Percentiles rank a stretch among this genome's conserved stretches.
Evolutionary conservation across 2,888 invertebrate genomes (phyloP).

Genomic region (Chrysodeixis includens): DNA sequence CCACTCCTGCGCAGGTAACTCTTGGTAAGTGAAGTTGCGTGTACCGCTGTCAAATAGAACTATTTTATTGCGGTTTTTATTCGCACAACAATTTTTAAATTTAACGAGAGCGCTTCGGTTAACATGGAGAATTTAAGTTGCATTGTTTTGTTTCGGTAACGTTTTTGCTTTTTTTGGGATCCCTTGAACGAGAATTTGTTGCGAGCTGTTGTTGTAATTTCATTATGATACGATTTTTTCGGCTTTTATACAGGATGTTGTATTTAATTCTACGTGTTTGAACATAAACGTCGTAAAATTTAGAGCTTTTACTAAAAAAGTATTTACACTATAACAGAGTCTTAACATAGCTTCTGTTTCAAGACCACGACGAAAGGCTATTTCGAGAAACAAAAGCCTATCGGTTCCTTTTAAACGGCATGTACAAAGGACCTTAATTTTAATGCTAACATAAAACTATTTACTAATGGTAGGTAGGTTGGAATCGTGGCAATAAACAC

Average conservation of each 20-base stretch:
- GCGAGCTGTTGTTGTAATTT: neutral
- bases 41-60: slow-evolving; percentile 81
- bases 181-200: slow-evolving; percentile 9
- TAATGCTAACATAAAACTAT: slow-evolving; percentile 57
- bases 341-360: neutral
- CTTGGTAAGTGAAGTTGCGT: slow-evolving; percentile 86
- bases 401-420: slow-evolving; percentile 15
- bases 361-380: neutral
- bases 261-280: neutral
- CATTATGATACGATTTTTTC: neutral
- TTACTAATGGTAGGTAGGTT: slow-evolving; percentile 48
- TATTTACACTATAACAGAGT: too few relatives aligned
- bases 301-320: too few relatives aligned
- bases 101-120: slow-evolving; percentile 68
- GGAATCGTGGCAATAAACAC: slow-evolving; percentile 51
- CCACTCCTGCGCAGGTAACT: slow-evolving; percentile 83
- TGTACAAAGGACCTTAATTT: slow-evolving; percentile 49
- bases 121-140: slow-evolving; percentile 61
- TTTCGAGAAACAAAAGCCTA: slow-evolving; percentile 1
- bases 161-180: slow-evolving; percentile 42
- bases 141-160: slow-evolving; percentile 45
- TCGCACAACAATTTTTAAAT: slow-evolving; percentile 75
- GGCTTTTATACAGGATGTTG: neutral
- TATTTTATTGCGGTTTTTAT: slow-evolving; percentile 83
- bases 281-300: neutral